These are phyloP conservation scores for Clarias laeviceps DNA, from an alignment of 2,797 vertebrate species.

Conservation along the genomic window DNA sequence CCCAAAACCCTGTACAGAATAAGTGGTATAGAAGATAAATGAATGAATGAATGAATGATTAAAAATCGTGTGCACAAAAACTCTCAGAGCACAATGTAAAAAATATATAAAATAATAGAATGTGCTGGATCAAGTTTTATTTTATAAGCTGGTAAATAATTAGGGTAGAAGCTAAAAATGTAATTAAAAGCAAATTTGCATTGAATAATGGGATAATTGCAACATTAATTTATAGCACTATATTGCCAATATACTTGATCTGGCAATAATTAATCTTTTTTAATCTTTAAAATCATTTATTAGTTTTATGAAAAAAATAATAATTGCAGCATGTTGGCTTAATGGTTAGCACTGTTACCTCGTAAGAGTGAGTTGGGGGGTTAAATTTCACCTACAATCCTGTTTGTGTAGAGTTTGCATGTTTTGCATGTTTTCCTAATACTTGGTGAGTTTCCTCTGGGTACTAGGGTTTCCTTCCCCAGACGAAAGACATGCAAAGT, in stretches of 20 bases:
- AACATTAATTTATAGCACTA: neutral
- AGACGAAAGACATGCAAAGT: no score
- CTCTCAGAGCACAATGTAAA: neutral
- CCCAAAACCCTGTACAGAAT: no score
- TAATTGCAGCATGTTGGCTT: no score
- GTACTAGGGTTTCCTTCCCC: no score
- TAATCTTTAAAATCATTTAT: neutral
- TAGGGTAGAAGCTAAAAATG: neutral
- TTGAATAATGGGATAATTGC: slow-evolving; percentile 15
- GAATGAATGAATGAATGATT: neutral
- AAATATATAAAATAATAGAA: neutral
- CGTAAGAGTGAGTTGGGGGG: no score
- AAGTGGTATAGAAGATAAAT: no score
- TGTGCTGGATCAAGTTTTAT: slow-evolving; percentile 7
- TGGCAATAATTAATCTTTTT: neutral
- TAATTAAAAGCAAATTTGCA: neutral
- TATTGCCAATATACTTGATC: neutral
- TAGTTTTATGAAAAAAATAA: neutral
- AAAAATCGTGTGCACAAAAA: neutral
- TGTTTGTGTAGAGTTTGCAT: no score
- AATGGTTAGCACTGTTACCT: no score
- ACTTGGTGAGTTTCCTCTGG: no score
- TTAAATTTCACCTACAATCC: no score
- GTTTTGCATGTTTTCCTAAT: neutral
- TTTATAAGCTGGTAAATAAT: neutral